Percentiles rank a stretch among this genome's conserved stretches.
phyloP scores from a whole-genome alignment of 2,113 vertebrate species.

The Raja brachyura region DNA sequence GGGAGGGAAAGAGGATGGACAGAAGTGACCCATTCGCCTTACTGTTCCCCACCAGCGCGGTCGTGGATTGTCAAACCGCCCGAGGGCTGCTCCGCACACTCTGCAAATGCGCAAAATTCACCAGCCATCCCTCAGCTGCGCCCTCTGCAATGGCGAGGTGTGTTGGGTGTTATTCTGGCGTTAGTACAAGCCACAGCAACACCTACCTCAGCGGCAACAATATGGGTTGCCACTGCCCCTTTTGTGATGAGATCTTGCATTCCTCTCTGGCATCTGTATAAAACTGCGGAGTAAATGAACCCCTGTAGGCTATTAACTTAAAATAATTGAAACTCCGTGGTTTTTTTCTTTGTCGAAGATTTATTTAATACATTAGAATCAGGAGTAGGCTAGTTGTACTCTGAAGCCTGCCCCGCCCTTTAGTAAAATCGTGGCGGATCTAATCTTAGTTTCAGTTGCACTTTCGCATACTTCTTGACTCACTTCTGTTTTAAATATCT shows the following conservation, averaged over 20 bases:
- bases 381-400: too few relatives aligned
- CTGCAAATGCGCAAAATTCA: not conserved
- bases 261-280: not conserved
- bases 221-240: not conserved
- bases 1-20: not conserved
- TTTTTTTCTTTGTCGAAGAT: too few relatives aligned
- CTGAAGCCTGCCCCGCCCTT: too few relatives aligned
- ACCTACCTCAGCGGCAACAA: not conserved
- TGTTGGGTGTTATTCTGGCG: not conserved
- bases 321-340: too few relatives aligned
- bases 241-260: not conserved
- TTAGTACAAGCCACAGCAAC: too few relatives aligned
- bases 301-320: not conserved
- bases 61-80: not conserved
- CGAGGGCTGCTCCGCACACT: not conserved
- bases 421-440: too few relatives aligned
- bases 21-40: too few relatives aligned
- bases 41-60: not conserved
- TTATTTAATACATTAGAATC: too few relatives aligned
- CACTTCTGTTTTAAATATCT: not conserved
- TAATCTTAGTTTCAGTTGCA: too few relatives aligned
- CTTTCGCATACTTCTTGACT: too few relatives aligned
- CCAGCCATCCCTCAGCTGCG: not conserved
- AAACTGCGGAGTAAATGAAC: not conserved
- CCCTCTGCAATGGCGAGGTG: not conserved